These are phyloP conservation scores for Heliconius hermathena DNA, from an alignment of 1,140 invertebrate genomes.

Conservation along the genomic window DNA sequence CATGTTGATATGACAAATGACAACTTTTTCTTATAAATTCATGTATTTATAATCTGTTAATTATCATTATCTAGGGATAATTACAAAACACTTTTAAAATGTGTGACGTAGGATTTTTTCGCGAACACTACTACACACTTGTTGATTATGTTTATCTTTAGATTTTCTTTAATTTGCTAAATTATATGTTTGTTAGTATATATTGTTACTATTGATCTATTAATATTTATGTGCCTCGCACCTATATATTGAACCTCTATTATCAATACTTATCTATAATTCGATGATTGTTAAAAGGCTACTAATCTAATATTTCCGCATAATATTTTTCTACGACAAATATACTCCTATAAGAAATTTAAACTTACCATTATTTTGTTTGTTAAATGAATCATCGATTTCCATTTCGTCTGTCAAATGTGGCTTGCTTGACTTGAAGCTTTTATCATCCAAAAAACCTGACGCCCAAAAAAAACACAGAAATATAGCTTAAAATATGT, in stretches of 20 bases:
- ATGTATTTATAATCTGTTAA: slow-evolving; percentile 27
- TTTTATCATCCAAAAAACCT: no score
- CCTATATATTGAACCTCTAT: neutral
- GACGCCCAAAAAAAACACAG: neutral
- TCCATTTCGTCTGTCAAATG: no score
- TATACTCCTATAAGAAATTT: neutral
- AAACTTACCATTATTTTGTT: no score
- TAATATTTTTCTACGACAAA: neutral
- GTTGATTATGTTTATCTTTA: neutral
- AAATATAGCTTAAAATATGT: neutral
- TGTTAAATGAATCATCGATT: no score
- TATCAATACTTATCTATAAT: neutral
- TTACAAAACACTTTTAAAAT: neutral
- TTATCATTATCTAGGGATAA: slow-evolving; percentile 31
- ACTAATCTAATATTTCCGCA: neutral
- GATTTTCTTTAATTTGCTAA: neutral
- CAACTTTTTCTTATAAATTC: neutral
- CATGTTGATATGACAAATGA: slow-evolving; percentile 27
- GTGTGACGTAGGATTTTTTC: neutral
- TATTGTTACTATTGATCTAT: slow-evolving; percentile 1
- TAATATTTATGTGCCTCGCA: neutral
- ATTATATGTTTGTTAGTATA: neutral
- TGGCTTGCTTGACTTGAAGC: no score
- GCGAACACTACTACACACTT: neutral
- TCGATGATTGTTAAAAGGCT: neutral